These are phyloP conservation scores for Agrilus mali DNA, from an alignment of 2,888 invertebrate genomes.

Conservation along the genomic window DNA sequence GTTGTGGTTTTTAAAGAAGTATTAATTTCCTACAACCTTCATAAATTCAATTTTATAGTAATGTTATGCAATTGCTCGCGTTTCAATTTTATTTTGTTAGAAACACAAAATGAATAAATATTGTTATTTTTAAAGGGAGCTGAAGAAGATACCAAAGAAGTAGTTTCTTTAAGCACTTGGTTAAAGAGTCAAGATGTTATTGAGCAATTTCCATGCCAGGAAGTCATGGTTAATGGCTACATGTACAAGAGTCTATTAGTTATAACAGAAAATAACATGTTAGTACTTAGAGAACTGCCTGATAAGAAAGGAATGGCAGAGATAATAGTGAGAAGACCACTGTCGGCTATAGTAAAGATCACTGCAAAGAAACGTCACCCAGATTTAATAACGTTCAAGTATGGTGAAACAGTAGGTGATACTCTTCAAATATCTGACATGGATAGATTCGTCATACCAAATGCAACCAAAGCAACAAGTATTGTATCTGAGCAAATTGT, in stretches of 20 bases:
- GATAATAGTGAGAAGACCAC: slow-evolving; percentile 74
- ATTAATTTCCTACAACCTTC: no score
- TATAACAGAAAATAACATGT: slow-evolving; percentile 74
- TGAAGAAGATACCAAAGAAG: slow-evolving; percentile 57
- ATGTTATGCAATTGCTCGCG: no score
- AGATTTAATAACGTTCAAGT: slow-evolving; percentile 94
- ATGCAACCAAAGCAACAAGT: slow-evolving; percentile 81
- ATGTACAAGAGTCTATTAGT: slow-evolving; percentile 82
- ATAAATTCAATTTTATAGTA: no score
- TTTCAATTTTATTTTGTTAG: slow-evolving; percentile 4
- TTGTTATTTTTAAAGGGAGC: slow-evolving; percentile 5
- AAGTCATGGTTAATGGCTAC: slow-evolving; percentile 79
- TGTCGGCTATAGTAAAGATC: slow-evolving; percentile 90
- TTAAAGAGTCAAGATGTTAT: slow-evolving; percentile 73
- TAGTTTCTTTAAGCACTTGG: slow-evolving; percentile 69
- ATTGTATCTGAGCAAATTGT: slow-evolving; percentile 82
- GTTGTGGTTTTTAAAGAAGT: no score
- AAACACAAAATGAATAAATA: background rate
- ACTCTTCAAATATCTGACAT: slow-evolving; percentile 73
- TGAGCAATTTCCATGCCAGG: slow-evolving; percentile 82
- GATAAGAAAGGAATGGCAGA: slow-evolving; percentile 69
- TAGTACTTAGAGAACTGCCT: slow-evolving; percentile 69
- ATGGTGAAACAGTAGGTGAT: slow-evolving; percentile 75
- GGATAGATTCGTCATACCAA: slow-evolving; percentile 86
- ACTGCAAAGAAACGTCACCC: slow-evolving; percentile 93